A percentile compares a stretch with the other conserved stretches of the same genome.
Evolutionary conservation across 2,113 vertebrate species (phyloP).

Genomic region (Channa maculata): DNA sequence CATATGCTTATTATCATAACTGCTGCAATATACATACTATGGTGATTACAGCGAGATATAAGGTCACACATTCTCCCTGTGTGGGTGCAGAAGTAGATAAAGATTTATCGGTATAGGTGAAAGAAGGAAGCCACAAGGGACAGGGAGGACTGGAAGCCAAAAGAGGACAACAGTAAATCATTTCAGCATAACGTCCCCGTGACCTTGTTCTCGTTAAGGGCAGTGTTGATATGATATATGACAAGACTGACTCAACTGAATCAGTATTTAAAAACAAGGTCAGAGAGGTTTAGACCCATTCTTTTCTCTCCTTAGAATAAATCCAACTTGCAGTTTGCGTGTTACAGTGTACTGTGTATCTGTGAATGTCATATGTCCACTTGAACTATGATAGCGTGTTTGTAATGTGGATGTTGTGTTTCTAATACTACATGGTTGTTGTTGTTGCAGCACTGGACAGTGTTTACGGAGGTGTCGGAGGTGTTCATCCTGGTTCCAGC

Average conservation of each 20-base stretch:
- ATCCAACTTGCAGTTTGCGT: not conserved
- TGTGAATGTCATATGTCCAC: not conserved
- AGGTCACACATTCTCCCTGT: not conserved
- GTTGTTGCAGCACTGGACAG: constrained; percentile 93
- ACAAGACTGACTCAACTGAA: constrained; percentile 14
- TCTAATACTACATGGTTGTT: constrained; percentile 1
- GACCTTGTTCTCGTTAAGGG: constrained; percentile 35
- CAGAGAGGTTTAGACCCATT: constrained; percentile 3
- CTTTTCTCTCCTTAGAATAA: not conserved
- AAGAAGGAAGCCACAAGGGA: not conserved
- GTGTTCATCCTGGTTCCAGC: constrained; percentile 99
- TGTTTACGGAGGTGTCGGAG: constrained; percentile 94
- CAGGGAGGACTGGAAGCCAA: not conserved
- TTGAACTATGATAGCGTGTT: constrained; percentile 2
- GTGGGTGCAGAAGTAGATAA: not conserved
- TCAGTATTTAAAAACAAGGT: constrained; percentile 40
- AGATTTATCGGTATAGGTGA: not conserved
- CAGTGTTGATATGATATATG: constrained; percentile 18
- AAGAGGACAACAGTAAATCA: constrained; percentile 29
- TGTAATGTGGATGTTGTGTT: not conserved
- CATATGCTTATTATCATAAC: not conserved
- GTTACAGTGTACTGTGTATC: not conserved
- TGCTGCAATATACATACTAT: not conserved
- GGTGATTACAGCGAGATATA: not conserved
- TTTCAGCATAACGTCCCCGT: constrained; percentile 18